Evolutionary conservation across 1,140 invertebrate genomes (phyloP).

Genomic region (Apocrypta bakeri): DNA sequence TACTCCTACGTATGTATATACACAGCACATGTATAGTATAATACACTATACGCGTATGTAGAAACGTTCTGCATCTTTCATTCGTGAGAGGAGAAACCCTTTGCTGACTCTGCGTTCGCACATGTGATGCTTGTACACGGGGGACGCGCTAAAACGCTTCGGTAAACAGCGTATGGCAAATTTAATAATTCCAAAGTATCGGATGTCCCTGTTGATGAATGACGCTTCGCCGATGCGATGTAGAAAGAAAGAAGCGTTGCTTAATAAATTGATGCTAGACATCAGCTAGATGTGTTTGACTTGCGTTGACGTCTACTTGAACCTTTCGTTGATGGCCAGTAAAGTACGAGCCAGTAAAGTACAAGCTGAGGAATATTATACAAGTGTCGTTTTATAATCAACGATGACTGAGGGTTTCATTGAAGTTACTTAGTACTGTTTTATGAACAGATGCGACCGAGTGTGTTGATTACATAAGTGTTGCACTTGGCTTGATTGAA

Average conservation of each 20-base stretch:
- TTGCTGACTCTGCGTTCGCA: not conserved
- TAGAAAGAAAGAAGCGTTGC: not conserved
- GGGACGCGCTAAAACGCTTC: constrained; percentile 15
- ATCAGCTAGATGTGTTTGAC: not conserved
- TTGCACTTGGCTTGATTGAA: not conserved
- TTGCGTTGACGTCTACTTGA: not conserved
- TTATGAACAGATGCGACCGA: not conserved
- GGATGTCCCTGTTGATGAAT: constrained; percentile 1
- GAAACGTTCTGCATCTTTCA: constrained; percentile 4
- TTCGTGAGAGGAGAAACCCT: not conserved
- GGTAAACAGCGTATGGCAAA: constrained; percentile 25
- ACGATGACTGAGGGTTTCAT: not conserved
- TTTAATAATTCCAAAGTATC: constrained; percentile 38
- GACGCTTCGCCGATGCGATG: no score
- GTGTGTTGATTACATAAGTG: not conserved
- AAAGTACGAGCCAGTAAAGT: not conserved
- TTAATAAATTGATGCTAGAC: not conserved
- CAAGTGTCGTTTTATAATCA: not conserved
- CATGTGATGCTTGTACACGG: not conserved
- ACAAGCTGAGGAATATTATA: no score
- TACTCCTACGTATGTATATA: not conserved
- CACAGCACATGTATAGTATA: no score
- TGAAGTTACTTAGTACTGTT: not conserved
- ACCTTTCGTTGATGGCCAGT: not conserved
- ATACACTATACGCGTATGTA: no score